Evolutionary conservation across 2,888 invertebrate genomes (phyloP), one percentile per base, ranked within the genome.

Genomic region (Philereme vetulata): DNA sequence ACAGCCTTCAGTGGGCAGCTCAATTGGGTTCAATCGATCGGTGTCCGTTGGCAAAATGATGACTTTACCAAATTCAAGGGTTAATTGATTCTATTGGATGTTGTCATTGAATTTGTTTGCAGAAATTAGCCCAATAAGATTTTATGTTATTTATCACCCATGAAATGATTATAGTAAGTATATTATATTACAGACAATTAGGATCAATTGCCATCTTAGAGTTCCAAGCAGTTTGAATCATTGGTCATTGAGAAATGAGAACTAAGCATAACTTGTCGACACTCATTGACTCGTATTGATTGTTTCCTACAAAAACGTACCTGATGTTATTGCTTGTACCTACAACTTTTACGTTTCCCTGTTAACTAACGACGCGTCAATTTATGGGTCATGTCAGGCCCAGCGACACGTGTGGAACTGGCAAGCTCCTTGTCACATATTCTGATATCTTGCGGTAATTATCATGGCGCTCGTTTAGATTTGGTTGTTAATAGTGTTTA

Each of bases 11-110:
- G 45, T 47, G 33, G 34, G 66, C 59, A 66, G 65, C 70, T 71
- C 78, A 81, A 87, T 82, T 86, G 81, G 67, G 70, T 77, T 73
- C 77, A 86, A 84, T 85, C 72, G 82, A 81, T 83, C 77, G 71
- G 73, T 69, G 72, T 69, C 62, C 67, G 64, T 65, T 69, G 62
- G 75, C 70, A 72, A 62, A 78, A 77, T 72, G 54, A 64, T 61
- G 43, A 48, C 51, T 53, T 53, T 72, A 72, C 72, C 67, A 80
- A 83, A 76, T 74, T 74, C 65, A 54, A 52, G 66, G 84, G 84
- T 85, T 76, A 86, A 77, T 84, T 85, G 85, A 78, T 82, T 71
- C 59, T 50, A 66, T 68, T 64, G 66, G 60, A 38, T 58, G 58
- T 58, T 56, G 35, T 62, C 68, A 77, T 78, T 75, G 70, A 72